Percentiles rank a stretch among this genome's conserved stretches.
Conservation (phyloP, 2,888 invertebrate species). For the Chalcis sispes region DNA sequence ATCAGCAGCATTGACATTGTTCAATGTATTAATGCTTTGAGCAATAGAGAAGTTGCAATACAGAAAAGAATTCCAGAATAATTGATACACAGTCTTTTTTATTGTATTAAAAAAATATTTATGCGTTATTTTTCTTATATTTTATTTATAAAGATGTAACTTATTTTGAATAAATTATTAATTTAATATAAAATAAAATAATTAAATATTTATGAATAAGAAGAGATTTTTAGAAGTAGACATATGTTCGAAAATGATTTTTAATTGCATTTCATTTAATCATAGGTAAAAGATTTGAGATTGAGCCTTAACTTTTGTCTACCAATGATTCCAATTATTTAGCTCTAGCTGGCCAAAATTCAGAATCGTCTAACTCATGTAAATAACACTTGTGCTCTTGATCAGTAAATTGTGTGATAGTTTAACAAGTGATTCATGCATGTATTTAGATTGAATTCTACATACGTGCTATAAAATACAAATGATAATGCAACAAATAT, state of each 20-base stretch:
- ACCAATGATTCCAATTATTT: slow-evolving; percentile 36
- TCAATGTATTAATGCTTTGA: slow-evolving; percentile 24
- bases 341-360: slow-evolving; percentile 24
- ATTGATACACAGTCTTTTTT: too few relatives aligned
- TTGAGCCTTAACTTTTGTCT: slow-evolving; percentile 19
- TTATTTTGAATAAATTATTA: not conserved
- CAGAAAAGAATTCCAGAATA: too few relatives aligned
- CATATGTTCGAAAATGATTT: slow-evolving; percentile 40
- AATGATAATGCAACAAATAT: slow-evolving; percentile 7
- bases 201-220: not conserved
- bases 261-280: slow-evolving; percentile 20
- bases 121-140: too few relatives aligned
- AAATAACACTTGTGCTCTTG: slow-evolving; percentile 40
- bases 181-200: not conserved
- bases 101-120: too few relatives aligned
- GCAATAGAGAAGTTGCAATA: slow-evolving; percentile 3
- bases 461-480: slow-evolving; percentile 22
- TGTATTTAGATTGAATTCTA: slow-evolving; percentile 48
- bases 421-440: slow-evolving; percentile 50
- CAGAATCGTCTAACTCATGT: slow-evolving; percentile 32
- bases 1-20: slow-evolving; percentile 41
- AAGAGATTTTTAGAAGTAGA: slow-evolving; percentile 1
- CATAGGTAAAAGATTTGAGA: slow-evolving; percentile 32
- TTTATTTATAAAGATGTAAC: not conserved
- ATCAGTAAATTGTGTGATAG: slow-evolving; percentile 47